These are phyloP conservation scores for Palloptera scutellata DNA, from an alignment of 2,888 invertebrate species.

Conservation along the genomic window DNA sequence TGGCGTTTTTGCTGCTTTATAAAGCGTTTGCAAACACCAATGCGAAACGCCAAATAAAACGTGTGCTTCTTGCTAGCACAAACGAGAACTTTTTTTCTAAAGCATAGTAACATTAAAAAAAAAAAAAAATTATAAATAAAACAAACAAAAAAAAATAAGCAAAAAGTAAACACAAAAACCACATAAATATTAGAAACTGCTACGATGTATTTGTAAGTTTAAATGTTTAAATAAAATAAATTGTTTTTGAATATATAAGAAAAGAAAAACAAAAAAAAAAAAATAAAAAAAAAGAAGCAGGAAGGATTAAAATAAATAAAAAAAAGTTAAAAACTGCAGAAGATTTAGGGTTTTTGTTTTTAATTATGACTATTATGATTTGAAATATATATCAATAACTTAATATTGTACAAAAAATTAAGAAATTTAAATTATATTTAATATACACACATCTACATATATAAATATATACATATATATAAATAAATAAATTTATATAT, in stretches of 20 bases:
- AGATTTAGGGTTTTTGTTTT: not conserved
- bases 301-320: not conserved
- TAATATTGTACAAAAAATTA: slow-evolving; percentile 52
- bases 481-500: slow-evolving; percentile 30
- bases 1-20: no score
- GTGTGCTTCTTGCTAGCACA: no score
- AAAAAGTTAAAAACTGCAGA: not conserved
- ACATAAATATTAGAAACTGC: slow-evolving; percentile 14
- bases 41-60: no score
- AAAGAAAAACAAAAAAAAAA: not conserved
- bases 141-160: slow-evolving; percentile 23
- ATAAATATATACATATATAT: slow-evolving; percentile 37
- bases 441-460: slow-evolving; percentile 37
- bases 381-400: slow-evolving; percentile 29
- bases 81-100: no score
- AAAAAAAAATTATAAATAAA: slow-evolving; percentile 12
- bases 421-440: slow-evolving; percentile 46
- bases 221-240: slow-evolving; percentile 19
- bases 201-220: slow-evolving; percentile 10
- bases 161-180: slow-evolving; percentile 9
- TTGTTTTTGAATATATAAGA: slow-evolving; percentile 1
- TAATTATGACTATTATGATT: not conserved
- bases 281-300: not conserved
- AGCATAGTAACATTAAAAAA: not conserved
- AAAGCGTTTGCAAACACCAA: no score